Evolutionary conservation across 2,797 vertebrate genomes (phyloP).

Genomic region (Crocodylus rhombifer): DNA sequence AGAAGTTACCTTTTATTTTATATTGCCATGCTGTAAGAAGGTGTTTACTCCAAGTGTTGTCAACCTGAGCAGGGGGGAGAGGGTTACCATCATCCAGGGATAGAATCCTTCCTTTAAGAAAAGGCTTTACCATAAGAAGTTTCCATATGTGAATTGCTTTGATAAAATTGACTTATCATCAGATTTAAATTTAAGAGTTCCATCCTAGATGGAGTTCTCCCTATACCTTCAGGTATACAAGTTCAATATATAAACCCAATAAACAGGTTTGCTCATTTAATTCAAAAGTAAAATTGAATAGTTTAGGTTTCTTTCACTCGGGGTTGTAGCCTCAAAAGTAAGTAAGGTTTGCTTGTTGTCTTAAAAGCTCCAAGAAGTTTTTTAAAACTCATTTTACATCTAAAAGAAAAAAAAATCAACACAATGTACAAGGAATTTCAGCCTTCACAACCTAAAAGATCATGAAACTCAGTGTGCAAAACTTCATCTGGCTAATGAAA

Average conservation of each 20-base stretch:
- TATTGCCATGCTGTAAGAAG: neutral
- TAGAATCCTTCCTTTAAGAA: neutral
- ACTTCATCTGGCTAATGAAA: neutral
- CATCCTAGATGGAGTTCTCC: conserved; percentile 5
- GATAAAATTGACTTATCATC: neutral
- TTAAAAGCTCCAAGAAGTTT: neutral
- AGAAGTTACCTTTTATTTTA: neutral
- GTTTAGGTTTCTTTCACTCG: neutral
- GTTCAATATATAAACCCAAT: conserved; percentile 16
- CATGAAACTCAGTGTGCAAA: neutral
- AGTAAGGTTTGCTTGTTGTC: neutral
- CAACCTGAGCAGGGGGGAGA: neutral
- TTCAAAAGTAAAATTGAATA: neutral
- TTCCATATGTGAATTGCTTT: neutral
- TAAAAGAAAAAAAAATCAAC: neutral
- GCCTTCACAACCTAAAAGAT: neutral
- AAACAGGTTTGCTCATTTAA: neutral
- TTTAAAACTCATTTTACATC: neutral
- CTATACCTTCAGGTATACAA: neutral
- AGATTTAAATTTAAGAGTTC: conserved; percentile 8
- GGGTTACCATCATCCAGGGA: neutral
- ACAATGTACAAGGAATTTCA: neutral
- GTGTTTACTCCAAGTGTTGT: neutral
- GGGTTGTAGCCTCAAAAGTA: neutral
- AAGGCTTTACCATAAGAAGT: neutral